Conservation (phyloP, 2,888 invertebrate genomes). For the Ophraella communa region DNA sequence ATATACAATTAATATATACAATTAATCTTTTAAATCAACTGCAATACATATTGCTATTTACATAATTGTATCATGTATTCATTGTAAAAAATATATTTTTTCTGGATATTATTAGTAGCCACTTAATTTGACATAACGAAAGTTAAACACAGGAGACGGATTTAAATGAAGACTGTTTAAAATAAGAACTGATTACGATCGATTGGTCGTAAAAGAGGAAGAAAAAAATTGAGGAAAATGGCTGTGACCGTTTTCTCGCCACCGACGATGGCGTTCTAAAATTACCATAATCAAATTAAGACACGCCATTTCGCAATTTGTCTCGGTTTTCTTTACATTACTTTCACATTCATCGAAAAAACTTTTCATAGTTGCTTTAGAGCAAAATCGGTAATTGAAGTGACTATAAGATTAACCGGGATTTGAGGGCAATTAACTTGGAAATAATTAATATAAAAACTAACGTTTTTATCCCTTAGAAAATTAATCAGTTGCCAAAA, state of each 20-base stretch:
- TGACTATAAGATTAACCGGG: not conserved
- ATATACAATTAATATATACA: no score
- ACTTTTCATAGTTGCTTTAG: not conserved
- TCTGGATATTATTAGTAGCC: no score
- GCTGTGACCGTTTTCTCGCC: slow-evolving; percentile 16
- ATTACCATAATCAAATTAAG: slow-evolving; percentile 52
- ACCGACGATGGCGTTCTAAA: slow-evolving; percentile 30
- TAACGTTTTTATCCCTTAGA: not conserved
- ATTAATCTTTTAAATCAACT: no score
- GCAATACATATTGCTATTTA: no score
- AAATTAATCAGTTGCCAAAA: no score
- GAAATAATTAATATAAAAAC: not conserved
- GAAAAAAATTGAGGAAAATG: no score
- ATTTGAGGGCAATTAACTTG: not conserved
- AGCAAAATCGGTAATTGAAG: not conserved
- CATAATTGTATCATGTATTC: no score
- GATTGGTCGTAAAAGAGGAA: slow-evolving; percentile 3
- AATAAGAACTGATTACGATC: slow-evolving; percentile 9
- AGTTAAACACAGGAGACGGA: not conserved
- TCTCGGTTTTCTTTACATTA: slow-evolving; percentile 47
- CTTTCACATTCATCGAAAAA: slow-evolving; percentile 12
- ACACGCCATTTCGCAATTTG: slow-evolving; percentile 53
- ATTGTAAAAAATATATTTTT: no score
- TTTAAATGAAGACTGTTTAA: not conserved
- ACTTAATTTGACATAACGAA: not conserved